Conservation (phyloP, 2,797 vertebrate species). For the Chloroceryle amazona region DNA sequence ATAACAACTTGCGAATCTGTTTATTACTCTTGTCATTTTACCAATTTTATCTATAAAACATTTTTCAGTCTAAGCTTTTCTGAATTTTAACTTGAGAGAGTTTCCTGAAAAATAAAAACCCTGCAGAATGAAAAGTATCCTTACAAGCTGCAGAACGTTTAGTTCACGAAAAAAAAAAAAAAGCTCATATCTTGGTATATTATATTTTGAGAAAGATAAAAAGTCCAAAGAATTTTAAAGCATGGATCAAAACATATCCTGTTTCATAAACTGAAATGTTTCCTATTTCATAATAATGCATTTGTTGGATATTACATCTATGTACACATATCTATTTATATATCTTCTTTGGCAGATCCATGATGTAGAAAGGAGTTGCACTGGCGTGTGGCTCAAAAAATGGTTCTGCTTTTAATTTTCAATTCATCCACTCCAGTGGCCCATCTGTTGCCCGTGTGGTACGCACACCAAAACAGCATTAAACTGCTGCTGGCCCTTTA, state of each 20-base stretch:
- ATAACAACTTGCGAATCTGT: not conserved
- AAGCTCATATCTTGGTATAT: not conserved
- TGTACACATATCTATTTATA: not conserved
- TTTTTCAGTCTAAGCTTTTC: not conserved
- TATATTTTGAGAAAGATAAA: not conserved
- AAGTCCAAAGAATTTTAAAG: not conserved
- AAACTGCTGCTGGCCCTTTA: not conserved
- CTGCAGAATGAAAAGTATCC: not conserved
- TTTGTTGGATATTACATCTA: not conserved
- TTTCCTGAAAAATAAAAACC: not conserved
- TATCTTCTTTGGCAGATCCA: not conserved
- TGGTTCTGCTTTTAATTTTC: not conserved
- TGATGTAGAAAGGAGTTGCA: not conserved
- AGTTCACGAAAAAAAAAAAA: not conserved
- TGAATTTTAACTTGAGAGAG: not conserved
- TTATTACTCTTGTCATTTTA: not conserved
- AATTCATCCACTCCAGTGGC: not conserved
- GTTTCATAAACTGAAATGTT: not conserved
- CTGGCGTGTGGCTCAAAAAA: not conserved
- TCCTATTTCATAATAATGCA: not conserved
- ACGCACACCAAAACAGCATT: not conserved
- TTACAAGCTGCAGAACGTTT: not conserved
- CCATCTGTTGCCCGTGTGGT: not conserved
- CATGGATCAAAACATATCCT: not conserved
- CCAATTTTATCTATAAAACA: not conserved